Evolutionary conservation across 2,888 invertebrate species (phyloP).

Genomic region (Acleris sparsana): DNA sequence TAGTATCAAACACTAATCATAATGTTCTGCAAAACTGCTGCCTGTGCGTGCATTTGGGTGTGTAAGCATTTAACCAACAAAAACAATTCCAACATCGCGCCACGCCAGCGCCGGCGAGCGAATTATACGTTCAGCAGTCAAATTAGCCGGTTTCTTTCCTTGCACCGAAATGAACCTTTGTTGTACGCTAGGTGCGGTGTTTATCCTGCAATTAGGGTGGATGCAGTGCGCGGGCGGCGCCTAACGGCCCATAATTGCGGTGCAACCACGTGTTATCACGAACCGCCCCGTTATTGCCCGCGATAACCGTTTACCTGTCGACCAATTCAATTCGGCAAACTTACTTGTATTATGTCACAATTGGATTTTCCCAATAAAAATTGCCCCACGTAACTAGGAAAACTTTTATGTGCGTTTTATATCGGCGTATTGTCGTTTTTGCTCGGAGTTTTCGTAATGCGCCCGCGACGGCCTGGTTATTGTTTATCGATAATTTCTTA

Average conservation of each 20-base stretch:
- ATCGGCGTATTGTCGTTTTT: conserved; percentile 32
- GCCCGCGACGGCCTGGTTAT: conserved; percentile 23
- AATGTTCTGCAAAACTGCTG: no score
- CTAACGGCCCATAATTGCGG: conserved; percentile 67
- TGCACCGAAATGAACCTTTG: conserved; percentile 23
- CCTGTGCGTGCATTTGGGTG: no score
- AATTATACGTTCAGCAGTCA: conserved; percentile 16
- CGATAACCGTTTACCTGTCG: conserved; percentile 68
- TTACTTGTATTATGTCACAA: conserved; percentile 59
- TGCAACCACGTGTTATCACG: conserved; percentile 55
- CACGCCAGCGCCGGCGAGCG: not conserved
- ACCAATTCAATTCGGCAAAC: conserved; percentile 65
- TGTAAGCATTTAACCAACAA: not conserved
- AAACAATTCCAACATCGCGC: not conserved
- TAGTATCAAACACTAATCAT: no score
- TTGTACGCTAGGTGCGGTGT: conserved; percentile 27
- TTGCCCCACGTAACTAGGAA: conserved; percentile 34
- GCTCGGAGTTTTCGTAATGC: conserved; percentile 27
- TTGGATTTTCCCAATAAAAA: conserved; percentile 64
- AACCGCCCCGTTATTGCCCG: conserved; percentile 59
- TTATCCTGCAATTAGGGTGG: conserved; percentile 37
- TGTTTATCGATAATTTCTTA: conserved; percentile 27
- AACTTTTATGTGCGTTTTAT: conserved; percentile 31
- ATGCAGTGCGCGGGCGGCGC: conserved; percentile 40
- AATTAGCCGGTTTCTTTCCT: conserved; percentile 5